Conservation (phyloP, 2,888 invertebrate genomes). For the Sisyra terminalis region DNA sequence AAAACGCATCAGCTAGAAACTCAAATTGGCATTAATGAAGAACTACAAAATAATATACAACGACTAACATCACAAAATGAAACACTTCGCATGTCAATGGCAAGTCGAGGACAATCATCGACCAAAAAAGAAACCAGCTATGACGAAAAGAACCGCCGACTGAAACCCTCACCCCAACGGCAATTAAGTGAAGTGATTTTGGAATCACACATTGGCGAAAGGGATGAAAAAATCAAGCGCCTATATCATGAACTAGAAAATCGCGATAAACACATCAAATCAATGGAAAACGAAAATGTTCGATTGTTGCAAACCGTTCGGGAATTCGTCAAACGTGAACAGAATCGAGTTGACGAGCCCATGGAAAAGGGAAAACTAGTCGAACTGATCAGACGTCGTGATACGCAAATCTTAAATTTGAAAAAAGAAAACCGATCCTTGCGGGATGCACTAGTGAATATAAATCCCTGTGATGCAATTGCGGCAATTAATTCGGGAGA, state of each 20-base stretch:
- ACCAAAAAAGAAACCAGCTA: not conserved
- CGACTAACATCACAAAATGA: not conserved
- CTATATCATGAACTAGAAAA: slow-evolving; percentile 21
- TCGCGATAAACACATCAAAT: slow-evolving; percentile 16
- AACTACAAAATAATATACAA: slow-evolving; percentile 8
- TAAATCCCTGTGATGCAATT: too few species aligned
- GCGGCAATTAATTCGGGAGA: too few species aligned
- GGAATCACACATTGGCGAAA: not conserved
- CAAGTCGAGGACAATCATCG: not conserved
- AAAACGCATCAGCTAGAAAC: slow-evolving; percentile 12
- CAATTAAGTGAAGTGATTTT: slow-evolving; percentile 1
- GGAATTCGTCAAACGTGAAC: slow-evolving; percentile 1
- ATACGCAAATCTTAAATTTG: not conserved
- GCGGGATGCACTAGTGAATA: slow-evolving; percentile 13
- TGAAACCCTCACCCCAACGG: not conserved
- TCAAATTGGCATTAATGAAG: slow-evolving; percentile 13
- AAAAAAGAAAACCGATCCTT: slow-evolving; percentile 18
- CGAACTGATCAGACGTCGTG: not conserved
- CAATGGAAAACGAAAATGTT: slow-evolving; percentile 14
- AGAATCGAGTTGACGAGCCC: too few species aligned
- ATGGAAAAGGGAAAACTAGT: not conserved
- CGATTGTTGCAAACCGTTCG: not conserved
- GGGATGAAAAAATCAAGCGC: slow-evolving; percentile 15
- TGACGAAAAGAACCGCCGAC: not conserved
- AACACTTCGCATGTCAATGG: not conserved